These are phyloP conservation scores for Pongo abelii DNA, from an alignment of 2,113 vertebrate species.

Conservation along the genomic window DNA sequence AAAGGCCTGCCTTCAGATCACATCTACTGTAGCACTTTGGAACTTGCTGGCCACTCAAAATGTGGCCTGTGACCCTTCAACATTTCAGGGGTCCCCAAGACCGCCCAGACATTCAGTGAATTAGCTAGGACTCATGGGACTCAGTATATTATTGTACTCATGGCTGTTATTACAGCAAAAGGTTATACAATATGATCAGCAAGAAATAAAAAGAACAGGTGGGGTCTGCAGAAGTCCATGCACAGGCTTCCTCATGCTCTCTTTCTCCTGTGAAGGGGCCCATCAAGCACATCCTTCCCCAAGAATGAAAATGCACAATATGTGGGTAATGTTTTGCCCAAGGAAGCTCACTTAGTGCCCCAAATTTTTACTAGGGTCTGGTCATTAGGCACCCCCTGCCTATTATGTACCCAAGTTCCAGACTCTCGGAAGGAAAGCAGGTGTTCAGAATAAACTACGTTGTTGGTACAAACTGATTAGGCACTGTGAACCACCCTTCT, in stretches of 20 bases:
- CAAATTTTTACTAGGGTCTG: neutral
- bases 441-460: neutral
- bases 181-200: neutral
- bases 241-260: neutral
- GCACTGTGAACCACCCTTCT: neutral
- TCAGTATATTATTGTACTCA: neutral
- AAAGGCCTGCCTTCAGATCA: conserved; percentile 42
- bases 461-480: neutral
- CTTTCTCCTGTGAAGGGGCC: neutral
- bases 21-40: conserved; percentile 6
- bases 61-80: neutral
- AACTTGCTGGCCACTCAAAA: conserved; percentile 22
- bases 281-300: neutral
- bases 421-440: conserved; percentile 40
- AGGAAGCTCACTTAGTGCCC: neutral
- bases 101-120: neutral
- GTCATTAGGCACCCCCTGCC: neutral
- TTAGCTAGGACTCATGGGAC: neutral
- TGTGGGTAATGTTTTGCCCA: neutral
- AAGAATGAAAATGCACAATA: neutral
- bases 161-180: conserved; percentile 13
- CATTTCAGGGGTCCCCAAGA: neutral
- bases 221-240: neutral
- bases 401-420: neutral
- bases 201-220: neutral